phyloP scores from a whole-genome alignment of 2,888 invertebrate genomes.

The Leptarthrus brevirostris region DNA sequence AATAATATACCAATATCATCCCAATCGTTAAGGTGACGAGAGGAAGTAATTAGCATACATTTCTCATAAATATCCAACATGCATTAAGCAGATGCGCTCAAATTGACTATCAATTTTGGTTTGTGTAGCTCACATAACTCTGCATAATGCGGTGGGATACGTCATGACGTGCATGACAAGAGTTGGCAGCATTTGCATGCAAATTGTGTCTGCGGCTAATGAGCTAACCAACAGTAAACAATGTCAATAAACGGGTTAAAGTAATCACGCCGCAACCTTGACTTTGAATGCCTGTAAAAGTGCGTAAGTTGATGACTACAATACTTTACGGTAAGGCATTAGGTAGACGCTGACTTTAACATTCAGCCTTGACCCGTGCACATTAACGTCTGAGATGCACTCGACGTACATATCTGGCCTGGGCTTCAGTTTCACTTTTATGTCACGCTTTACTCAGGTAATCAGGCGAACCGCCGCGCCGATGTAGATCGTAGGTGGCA shows the following conservation, averaged over 20 bases:
- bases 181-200: constrained; percentile 28
- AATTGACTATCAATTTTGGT: constrained; percentile 31
- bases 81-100: constrained; percentile 24
- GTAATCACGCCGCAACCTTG: constrained; percentile 29
- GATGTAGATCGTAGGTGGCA: constrained; percentile 14
- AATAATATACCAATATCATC: constrained; percentile 19
- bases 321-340: too few species aligned
- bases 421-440: constrained; percentile 32
- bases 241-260: constrained; percentile 46
- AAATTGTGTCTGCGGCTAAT: constrained; percentile 42
- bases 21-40: neutral
- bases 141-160: constrained; percentile 30
- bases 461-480: neutral
- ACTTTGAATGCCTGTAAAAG: constrained; percentile 27
- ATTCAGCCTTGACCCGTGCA: constrained; percentile 36
- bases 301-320: constrained; percentile 5
- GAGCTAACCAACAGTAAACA: constrained; percentile 29
- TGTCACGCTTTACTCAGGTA: neutral
- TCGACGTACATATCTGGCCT: constrained; percentile 5
- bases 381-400: neutral
- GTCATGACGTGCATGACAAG: neutral
- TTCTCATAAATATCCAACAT: constrained; percentile 18
- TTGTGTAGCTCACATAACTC: neutral
- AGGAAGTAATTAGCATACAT: constrained; percentile 31
- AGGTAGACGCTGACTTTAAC: neutral